Percentiles rank a stretch among this genome's conserved stretches.
phyloP scores from a whole-genome alignment of 2,113 vertebrate genomes.

The Vulpes lagopus region DNA sequence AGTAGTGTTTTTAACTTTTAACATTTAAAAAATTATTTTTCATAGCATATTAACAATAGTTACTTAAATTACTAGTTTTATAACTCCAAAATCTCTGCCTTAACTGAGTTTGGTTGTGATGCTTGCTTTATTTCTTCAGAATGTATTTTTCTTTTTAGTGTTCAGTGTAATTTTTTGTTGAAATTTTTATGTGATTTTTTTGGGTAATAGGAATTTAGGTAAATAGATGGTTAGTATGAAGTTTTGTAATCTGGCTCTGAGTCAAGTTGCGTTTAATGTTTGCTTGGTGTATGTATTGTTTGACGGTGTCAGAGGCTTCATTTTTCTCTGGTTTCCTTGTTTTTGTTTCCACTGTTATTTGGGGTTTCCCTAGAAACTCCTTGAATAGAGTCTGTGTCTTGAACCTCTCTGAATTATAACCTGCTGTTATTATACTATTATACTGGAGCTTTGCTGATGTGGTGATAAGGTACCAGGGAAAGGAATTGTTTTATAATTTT shows the following conservation, averaged over 20 bases:
- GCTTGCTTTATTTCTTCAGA: constrained; percentile 42
- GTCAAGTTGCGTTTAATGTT: constrained; percentile 10
- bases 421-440: background rate
- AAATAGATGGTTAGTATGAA: background rate
- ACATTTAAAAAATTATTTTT: background rate
- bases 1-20: background rate
- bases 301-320: background rate
- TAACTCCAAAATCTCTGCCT: background rate
- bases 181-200: background rate
- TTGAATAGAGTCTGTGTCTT: background rate
- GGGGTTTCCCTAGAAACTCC: background rate
- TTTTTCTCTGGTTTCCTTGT: constrained; percentile 1
- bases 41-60: background rate
- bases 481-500: background rate
- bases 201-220: background rate
- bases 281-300: background rate
- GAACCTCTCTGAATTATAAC: background rate
- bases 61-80: background rate
- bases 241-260: background rate
- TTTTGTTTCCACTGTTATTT: background rate
- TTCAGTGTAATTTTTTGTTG: background rate
- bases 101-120: background rate
- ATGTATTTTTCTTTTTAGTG: background rate
- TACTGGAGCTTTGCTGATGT: background rate
- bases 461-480: background rate